These are phyloP conservation scores for Osmoderma eremita DNA, from an alignment of 2,888 invertebrate species.

Conservation along the genomic window DNA sequence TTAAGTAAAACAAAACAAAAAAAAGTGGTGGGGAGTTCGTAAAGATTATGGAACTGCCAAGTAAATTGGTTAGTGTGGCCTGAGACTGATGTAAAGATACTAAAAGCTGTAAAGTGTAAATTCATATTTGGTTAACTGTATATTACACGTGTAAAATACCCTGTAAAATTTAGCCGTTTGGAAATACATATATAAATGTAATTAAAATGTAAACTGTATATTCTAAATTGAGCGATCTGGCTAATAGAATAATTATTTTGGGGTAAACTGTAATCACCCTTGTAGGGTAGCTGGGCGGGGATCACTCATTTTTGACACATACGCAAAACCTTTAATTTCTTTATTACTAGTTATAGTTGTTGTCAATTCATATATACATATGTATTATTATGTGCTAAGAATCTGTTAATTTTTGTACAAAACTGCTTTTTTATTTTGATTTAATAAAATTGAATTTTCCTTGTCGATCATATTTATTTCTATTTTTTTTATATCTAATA, in stretches of 20 bases:
- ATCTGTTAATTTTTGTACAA: slow-evolving; percentile 30
- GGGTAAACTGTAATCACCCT: slow-evolving; percentile 47
- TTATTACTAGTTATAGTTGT: slow-evolving; percentile 35
- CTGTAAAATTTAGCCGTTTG: slow-evolving; percentile 63
- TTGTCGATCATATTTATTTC: slow-evolving; percentile 23
- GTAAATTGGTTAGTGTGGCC: slow-evolving; percentile 57
- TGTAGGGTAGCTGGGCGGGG: slow-evolving; percentile 66
- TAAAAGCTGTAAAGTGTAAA: slow-evolving; percentile 65
- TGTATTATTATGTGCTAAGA: slow-evolving; percentile 17
- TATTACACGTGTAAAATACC: slow-evolving; percentile 63
- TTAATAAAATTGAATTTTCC: slow-evolving; percentile 26
- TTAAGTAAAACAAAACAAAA: slow-evolving; percentile 21
- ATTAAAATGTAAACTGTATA: slow-evolving; percentile 52
- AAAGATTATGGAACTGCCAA: slow-evolving; percentile 55
- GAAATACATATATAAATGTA: slow-evolving; percentile 53
- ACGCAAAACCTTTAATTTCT: slow-evolving; percentile 42
- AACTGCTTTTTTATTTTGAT: slow-evolving; percentile 37
- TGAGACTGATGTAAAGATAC: slow-evolving; percentile 66
- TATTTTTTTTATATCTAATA: slow-evolving; percentile 9
- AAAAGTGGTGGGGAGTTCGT: slow-evolving; percentile 50
- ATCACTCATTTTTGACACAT: slow-evolving; percentile 61
- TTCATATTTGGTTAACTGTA: slow-evolving; percentile 64
- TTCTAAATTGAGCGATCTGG: slow-evolving; percentile 55
- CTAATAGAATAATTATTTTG: slow-evolving; percentile 43
- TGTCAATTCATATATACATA: slow-evolving; percentile 38